phyloP scores from a whole-genome alignment of 2,113 vertebrate species.

The Chaetorhynchus papuensis region DNA sequence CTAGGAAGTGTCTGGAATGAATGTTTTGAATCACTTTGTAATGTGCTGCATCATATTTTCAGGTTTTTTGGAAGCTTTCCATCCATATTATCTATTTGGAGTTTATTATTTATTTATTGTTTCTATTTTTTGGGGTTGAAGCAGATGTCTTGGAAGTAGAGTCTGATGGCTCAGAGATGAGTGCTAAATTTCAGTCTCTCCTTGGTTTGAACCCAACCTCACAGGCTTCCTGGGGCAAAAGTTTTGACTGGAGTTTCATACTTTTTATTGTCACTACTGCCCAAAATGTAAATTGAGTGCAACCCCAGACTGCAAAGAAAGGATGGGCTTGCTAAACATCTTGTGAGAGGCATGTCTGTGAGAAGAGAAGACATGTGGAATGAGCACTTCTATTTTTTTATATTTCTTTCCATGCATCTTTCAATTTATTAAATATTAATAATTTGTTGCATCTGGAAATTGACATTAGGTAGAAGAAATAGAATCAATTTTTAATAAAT shows the following conservation, averaged over 20 bases:
- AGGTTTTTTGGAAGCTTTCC: background rate
- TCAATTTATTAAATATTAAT: conserved; percentile 59
- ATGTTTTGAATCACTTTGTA: background rate
- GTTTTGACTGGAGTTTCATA: background rate
- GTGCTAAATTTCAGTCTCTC: background rate
- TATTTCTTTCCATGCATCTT: conserved; percentile 16
- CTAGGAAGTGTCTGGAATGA: background rate
- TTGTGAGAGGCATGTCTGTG: background rate
- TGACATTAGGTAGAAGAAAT: conserved; percentile 49
- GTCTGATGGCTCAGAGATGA: background rate
- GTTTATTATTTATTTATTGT: background rate
- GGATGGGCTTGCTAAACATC: background rate
- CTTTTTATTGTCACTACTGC: background rate
- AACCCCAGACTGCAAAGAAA: background rate
- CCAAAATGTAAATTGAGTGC: background rate
- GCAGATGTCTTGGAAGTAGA: background rate
- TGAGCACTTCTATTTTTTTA: background rate
- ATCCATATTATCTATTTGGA: background rate
- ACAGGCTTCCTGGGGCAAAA: background rate
- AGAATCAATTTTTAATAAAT: conserved; percentile 68
- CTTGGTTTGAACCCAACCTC: background rate
- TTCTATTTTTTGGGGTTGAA: background rate
- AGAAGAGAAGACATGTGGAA: background rate
- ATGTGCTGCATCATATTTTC: background rate
- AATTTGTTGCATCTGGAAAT: conserved; percentile 36